These are phyloP conservation scores for Theocolax elegans DNA, from an alignment of 1,140 invertebrate genomes.

Conservation along the genomic window DNA sequence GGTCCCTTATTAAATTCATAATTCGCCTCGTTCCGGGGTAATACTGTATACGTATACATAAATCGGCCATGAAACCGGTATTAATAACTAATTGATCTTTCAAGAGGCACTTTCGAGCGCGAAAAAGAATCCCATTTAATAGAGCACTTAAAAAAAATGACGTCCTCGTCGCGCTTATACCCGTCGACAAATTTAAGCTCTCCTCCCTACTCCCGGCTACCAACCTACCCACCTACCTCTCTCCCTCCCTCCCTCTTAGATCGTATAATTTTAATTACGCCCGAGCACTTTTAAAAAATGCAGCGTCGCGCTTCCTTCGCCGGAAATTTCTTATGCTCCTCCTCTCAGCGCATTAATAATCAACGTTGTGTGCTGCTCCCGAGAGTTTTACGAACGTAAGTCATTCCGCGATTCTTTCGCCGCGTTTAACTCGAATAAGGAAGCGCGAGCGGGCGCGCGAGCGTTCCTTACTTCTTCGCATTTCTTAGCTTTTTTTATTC, in stretches of 20 bases:
- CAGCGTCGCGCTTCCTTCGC: neutral
- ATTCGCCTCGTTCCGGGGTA: neutral
- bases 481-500: too few relatives aligned
- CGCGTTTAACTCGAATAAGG: slow-evolving; percentile 39
- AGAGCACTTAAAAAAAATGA: slow-evolving; percentile 29
- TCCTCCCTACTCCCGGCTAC: neutral
- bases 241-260: neutral
- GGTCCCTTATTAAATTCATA: slow-evolving; percentile 18
- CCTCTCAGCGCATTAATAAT: slow-evolving; percentile 23
- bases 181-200: slow-evolving; percentile 46
- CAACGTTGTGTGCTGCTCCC: slow-evolving; percentile 17
- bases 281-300: slow-evolving; percentile 42
- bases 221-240: too few relatives aligned
- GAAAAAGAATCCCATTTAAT: slow-evolving; percentile 30
- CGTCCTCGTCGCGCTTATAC: neutral
- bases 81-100: slow-evolving; percentile 40
- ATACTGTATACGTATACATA: neutral
- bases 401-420: slow-evolving; percentile 42
- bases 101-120: slow-evolving; percentile 20
- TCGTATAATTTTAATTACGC: slow-evolving; percentile 47
- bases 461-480: neutral
- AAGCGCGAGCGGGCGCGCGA: slow-evolving; percentile 23
- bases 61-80: slow-evolving; percentile 14
- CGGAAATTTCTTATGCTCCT: neutral
- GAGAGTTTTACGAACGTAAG: slow-evolving; percentile 31